phyloP scores from a whole-genome alignment of 2,797 vertebrate species.

The Brachymystax lenok region DNA sequence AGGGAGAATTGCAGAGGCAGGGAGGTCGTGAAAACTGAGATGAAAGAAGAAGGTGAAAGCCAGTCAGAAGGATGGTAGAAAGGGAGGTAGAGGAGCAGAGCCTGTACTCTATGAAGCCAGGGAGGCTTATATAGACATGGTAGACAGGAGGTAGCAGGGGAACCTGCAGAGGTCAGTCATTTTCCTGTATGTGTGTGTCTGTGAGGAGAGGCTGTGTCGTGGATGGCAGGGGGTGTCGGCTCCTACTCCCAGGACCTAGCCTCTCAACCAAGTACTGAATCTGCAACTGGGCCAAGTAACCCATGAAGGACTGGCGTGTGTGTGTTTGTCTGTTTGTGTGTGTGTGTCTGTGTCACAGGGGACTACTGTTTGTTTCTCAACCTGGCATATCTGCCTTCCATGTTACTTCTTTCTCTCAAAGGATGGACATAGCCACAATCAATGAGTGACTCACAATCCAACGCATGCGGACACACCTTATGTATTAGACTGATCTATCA shows the following conservation, averaged over 20 bases:
- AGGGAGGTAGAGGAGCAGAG: background rate
- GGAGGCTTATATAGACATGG: background rate
- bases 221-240: background rate
- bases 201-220: background rate
- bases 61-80: background rate
- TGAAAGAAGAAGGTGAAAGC: background rate
- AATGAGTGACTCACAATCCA: conserved; percentile 29
- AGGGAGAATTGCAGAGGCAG: background rate
- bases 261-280: background rate
- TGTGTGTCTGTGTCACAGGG: background rate
- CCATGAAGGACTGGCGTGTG: background rate
- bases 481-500: conserved; percentile 12
- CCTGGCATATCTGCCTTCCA: background rate
- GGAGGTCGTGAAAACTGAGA: background rate
- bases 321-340: background rate
- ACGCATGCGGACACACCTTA: conserved; percentile 21
- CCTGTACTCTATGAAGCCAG: background rate
- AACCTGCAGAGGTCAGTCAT: background rate
- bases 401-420: background rate
- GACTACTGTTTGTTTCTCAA: background rate
- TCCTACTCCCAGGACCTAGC: background rate
- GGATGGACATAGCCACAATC: background rate
- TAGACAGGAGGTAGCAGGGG: background rate
- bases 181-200: background rate
- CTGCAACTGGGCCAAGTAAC: background rate